phyloP scores from a whole-genome alignment of 2,113 vertebrate species.

The Promerops cafer region DNA sequence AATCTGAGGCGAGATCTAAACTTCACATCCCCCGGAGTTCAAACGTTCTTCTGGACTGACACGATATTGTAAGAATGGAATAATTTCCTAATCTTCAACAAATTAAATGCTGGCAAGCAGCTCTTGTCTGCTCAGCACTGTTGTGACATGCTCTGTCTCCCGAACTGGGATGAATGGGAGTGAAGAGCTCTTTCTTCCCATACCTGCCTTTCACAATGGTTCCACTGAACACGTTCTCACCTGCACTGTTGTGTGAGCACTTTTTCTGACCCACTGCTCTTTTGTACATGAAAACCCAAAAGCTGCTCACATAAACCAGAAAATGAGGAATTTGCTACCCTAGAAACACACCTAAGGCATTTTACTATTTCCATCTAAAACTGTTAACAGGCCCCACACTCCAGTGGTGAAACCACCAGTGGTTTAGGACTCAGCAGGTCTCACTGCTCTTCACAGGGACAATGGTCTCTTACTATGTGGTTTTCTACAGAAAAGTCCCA shows the following conservation, averaged over 20 bases:
- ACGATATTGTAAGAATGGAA: background rate
- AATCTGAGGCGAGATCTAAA: constrained; percentile 2
- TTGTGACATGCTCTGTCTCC: constrained; percentile 20
- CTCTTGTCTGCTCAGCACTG: constrained; percentile 39
- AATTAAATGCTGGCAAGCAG: constrained; percentile 51
- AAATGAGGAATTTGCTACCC: background rate
- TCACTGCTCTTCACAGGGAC: background rate
- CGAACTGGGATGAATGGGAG: background rate
- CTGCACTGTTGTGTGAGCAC: background rate
- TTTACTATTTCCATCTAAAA: background rate
- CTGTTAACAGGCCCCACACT: background rate
- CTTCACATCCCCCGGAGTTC: background rate
- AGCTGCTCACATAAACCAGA: background rate
- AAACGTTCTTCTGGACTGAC: background rate
- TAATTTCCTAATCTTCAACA: constrained; percentile 44
- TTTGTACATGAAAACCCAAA: background rate
- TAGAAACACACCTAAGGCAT: background rate
- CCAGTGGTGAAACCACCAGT: background rate
- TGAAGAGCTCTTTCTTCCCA: background rate
- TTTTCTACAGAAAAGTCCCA: background rate
- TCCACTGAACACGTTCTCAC: background rate
- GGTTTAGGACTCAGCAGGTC: background rate
- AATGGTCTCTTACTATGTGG: background rate
- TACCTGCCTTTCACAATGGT: background rate
- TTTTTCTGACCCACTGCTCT: background rate